A percentile compares a stretch with the other conserved stretches of the same genome.
phyloP scores from a whole-genome alignment of 2,113 vertebrate species.

The Sceloporus undulatus region DNA sequence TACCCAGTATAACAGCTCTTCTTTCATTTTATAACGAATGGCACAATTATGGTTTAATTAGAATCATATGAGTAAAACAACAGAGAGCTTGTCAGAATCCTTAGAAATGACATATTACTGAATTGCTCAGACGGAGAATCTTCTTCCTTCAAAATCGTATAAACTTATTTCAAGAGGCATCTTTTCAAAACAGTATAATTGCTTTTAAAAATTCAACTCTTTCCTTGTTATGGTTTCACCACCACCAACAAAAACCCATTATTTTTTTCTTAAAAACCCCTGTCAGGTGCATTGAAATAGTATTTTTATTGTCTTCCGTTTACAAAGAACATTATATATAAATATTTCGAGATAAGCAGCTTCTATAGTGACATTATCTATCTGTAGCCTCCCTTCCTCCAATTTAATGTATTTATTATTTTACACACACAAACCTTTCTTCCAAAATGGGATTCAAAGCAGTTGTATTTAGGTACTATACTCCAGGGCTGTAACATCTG shows the following conservation, averaged over 20 bases:
- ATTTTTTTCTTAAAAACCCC: conserved; percentile 53
- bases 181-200: conserved; percentile 66
- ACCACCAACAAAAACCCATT: conserved; percentile 33
- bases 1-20: conserved; percentile 60
- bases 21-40: conserved; percentile 69
- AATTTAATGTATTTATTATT: too few relatives aligned
- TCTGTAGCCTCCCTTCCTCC: too few relatives aligned
- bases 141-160: conserved; percentile 45
- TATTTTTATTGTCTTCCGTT: neutral
- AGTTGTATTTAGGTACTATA: too few relatives aligned
- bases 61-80: conserved; percentile 68
- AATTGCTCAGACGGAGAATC: conserved; percentile 63
- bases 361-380: conserved; percentile 1
- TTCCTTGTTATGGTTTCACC: conserved; percentile 55
- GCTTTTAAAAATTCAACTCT: conserved; percentile 56
- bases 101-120: conserved; percentile 64
- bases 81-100: conserved; percentile 68
- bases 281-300: conserved; percentile 60
- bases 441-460: too few relatives aligned
- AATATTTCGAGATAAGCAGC: conserved; percentile 1
- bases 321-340: conserved; percentile 9
- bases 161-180: conserved; percentile 65
- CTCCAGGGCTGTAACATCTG: neutral
- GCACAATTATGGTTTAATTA: conserved; percentile 80
- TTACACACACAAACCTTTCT: too few relatives aligned